phyloP scores from a whole-genome alignment of 92 coral and sea anemone genomes.

The Palythoa heliodiscus region DNA sequence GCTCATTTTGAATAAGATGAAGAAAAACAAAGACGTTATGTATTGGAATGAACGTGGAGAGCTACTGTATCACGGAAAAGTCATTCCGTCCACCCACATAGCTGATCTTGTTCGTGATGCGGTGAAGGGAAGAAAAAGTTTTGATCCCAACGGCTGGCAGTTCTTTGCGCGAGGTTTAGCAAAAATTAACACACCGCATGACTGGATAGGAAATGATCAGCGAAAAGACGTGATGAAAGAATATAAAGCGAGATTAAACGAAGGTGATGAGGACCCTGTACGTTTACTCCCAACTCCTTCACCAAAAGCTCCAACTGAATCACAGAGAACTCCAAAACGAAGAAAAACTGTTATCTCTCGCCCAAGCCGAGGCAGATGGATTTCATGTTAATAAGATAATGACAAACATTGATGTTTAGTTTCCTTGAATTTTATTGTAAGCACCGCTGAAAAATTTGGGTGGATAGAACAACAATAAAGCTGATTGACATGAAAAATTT shows the following conservation, averaged over 20 bases:
- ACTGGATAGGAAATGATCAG: conserved; percentile 28
- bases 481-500: neutral
- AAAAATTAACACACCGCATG: conserved; percentile 8
- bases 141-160: conserved; percentile 1
- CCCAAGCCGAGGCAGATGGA: conserved; percentile 14
- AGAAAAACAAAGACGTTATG: conserved; percentile 41
- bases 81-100: neutral
- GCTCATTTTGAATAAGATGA: conserved; percentile 38
- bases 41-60: conserved; percentile 48
- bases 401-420: conserved; percentile 1
- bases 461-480: neutral
- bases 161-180: conserved; percentile 8
- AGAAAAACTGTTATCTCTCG: neutral
- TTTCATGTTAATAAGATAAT: neutral
- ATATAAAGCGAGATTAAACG: neutral
- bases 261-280: conserved; percentile 2
- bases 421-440: neutral
- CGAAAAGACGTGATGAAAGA: conserved; percentile 16
- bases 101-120: neutral
- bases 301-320: conserved; percentile 12
- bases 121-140: conserved; percentile 13
- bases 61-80: conserved; percentile 21
- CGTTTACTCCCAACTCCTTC: conserved; percentile 4
- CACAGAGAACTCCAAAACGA: conserved; percentile 19
- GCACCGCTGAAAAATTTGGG: neutral